Percentiles rank a stretch among this genome's conserved stretches.
Evolutionary conservation across 2,797 vertebrate species (phyloP).

Genomic region (Pelochelys cantorii): DNA sequence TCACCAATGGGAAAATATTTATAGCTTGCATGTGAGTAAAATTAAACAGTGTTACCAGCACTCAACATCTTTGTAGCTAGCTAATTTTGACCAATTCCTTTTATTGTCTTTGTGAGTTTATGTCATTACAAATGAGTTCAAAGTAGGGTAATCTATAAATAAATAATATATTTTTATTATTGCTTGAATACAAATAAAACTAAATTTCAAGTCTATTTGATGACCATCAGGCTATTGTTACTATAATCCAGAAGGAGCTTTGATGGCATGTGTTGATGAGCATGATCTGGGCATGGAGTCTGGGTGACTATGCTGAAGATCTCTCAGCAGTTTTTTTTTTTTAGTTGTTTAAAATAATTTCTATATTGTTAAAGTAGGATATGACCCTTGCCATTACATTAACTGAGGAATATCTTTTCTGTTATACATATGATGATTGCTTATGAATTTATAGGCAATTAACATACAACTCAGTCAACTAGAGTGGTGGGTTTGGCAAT

Average conservation of each 20-base stretch:
- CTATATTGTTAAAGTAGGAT: neutral
- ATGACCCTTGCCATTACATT: neutral
- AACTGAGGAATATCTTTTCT: neutral
- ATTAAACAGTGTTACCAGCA: accelerated
- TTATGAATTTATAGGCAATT: neutral
- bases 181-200: neutral
- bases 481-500: neutral
- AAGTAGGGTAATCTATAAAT: neutral
- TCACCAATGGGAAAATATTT: neutral
- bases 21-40: neutral
- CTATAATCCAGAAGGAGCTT: neutral
- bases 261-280: neutral
- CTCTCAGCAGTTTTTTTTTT: neutral
- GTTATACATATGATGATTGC: neutral
- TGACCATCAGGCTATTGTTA: neutral
- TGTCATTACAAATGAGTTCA: neutral
- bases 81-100: neutral
- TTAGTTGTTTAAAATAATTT: neutral
- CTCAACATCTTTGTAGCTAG: neutral
- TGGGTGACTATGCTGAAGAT: neutral
- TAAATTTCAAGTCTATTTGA: neutral
- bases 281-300: neutral
- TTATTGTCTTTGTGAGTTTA: neutral
- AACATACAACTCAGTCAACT: neutral
- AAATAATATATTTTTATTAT: neutral